A percentile compares a stretch with the other conserved stretches of the same genome.
These are phyloP conservation scores for Scartelaos histophorus DNA, from an alignment of 2,113 vertebrate species.

Conservation along the genomic window DNA sequence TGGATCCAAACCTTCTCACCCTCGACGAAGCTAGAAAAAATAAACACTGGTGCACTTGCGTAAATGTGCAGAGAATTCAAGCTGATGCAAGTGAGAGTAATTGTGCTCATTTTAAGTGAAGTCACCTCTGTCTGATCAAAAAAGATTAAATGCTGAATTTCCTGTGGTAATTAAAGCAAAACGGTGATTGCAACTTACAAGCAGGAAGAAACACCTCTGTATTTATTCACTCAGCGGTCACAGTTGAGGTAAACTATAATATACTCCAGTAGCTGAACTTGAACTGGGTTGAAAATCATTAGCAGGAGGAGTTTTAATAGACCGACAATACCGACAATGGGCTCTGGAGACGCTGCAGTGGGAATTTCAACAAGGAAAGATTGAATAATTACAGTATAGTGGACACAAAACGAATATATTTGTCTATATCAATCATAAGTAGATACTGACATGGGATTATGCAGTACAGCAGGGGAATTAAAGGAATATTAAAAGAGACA, in stretches of 20 bases:
- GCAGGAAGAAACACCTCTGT: background rate
- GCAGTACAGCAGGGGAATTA: too few species aligned
- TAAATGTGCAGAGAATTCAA: background rate
- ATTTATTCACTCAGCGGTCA: background rate
- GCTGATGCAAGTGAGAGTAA: constrained; percentile 35
- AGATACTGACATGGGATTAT: too few species aligned
- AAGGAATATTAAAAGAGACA: too few species aligned
- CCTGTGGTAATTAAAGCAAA: constrained; percentile 22
- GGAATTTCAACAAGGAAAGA: background rate
- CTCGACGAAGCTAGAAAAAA: background rate
- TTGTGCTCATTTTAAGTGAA: background rate
- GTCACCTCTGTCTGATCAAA: constrained; percentile 22
- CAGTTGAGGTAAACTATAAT: background rate
- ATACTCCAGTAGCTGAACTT: background rate
- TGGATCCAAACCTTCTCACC: background rate
- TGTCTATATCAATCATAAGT: too few species aligned
- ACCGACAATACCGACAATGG: background rate
- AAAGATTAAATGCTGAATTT: constrained; percentile 22
- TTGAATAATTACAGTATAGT: background rate
- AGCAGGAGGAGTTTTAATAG: too few species aligned
- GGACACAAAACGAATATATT: too few species aligned
- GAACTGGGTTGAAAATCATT: background rate
- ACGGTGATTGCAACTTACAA: background rate
- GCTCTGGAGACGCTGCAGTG: background rate
- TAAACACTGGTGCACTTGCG: background rate